These are phyloP conservation scores for Hyposmocoma kahamanoa DNA, from an alignment of 1,140 invertebrate genomes.

Conservation along the genomic window DNA sequence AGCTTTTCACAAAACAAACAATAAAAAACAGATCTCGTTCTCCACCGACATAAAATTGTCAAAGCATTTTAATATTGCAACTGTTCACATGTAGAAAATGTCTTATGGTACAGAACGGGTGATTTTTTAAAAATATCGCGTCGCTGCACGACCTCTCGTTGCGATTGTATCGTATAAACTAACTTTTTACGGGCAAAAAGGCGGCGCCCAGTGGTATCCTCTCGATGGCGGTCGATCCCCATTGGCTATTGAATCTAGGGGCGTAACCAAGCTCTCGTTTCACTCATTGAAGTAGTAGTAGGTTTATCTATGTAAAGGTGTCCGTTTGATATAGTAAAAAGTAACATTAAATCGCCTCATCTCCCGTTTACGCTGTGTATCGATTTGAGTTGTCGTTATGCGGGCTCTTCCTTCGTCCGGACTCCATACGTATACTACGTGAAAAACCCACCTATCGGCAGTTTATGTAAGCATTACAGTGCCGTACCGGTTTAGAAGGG, in stretches of 20 bases:
- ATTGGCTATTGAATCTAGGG: conserved; percentile 20
- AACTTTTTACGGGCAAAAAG: conserved; percentile 29
- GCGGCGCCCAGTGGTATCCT: conserved; percentile 27
- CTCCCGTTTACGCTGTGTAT: no score
- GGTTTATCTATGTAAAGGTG: conserved; percentile 33
- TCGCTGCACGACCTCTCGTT: conserved; percentile 23
- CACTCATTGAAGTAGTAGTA: background rate
- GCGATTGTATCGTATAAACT: conserved; percentile 30
- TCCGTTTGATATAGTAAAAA: conserved; percentile 22
- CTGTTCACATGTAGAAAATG: no score
- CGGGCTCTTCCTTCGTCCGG: no score
- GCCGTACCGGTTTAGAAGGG: no score
- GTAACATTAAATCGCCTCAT: no score
- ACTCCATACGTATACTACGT: no score
- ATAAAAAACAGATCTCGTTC: background rate
- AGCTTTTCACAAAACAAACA: conserved; percentile 33
- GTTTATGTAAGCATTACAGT: no score
- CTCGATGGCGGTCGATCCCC: background rate
- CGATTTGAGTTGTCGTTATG: no score
- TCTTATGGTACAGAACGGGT: no score
- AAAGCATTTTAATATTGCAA: background rate
- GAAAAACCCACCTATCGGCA: no score
- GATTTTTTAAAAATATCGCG: background rate
- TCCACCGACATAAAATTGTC: background rate
- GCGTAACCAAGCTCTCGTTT: conserved; percentile 13